Evolutionary conservation across 2,113 vertebrate genomes (phyloP).

Genomic region (Erythrocebus patas): DNA sequence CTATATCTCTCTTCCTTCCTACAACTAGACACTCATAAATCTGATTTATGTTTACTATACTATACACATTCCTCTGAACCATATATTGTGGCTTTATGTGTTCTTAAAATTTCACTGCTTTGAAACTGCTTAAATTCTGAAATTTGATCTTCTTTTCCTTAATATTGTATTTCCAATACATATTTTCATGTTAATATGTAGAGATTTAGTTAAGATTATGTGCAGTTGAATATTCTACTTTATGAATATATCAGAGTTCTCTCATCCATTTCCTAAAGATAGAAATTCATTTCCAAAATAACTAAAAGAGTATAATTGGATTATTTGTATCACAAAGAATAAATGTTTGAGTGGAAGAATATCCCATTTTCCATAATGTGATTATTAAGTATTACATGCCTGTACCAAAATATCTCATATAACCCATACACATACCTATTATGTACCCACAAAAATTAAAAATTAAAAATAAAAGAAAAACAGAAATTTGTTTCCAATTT

Average conservation of each 20-base stretch:
- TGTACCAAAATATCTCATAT: no score
- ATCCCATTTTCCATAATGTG: no score
- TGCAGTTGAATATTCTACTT: background rate
- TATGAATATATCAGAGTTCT: background rate
- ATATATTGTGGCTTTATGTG: background rate
- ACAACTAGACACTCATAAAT: background rate
- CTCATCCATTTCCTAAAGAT: background rate
- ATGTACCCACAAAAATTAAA: no score
- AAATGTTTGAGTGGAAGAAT: no score
- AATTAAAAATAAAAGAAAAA: no score
- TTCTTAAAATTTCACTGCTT: background rate
- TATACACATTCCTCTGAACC: background rate
- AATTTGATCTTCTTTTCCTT: background rate
- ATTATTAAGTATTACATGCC: no score
- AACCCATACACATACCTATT: no score
- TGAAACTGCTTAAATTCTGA: background rate
- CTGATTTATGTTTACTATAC: background rate
- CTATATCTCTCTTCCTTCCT: background rate
- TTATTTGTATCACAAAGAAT: background rate
- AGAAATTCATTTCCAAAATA: background rate
- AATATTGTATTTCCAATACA: background rate
- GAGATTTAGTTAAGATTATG: background rate
- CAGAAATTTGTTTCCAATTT: background rate
- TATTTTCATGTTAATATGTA: background rate
- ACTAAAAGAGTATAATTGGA: background rate